Evolutionary conservation across 64 coral and sea anemone species (phyloP), one percentile per base, ranked within the genome.

Genomic region (Montipora efflorescens): DNA sequence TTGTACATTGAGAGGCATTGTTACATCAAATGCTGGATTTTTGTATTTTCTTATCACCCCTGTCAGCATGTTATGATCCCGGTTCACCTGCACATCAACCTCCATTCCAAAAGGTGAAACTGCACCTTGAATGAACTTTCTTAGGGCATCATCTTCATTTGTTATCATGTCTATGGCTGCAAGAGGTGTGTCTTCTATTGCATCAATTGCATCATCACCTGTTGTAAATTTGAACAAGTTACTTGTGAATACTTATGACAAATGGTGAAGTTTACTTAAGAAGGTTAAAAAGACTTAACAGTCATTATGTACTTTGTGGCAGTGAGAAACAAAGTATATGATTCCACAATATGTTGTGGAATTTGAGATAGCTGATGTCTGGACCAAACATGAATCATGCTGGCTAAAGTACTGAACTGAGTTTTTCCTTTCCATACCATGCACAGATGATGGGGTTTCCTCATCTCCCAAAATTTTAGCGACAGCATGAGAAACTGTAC

Each of bases 141-240:
- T 71, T 71, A 71, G 67, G 67, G 67, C 10, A 71, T 71, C 67
- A 71, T 71, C 16, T 71, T 71, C 67, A 71, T 71, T 71, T 19
- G 16, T 71, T 71, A 71, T 71, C 67, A 71, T 71, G 67, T 22
- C 67, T 71, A 71, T 71, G 67, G 67, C 67, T 71, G 67, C 67
- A 12, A 71, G 67, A 71, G 67, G 67, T 71, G 16, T 71, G 67
- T 71, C 67, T 71, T 71, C 67, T 12, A 71, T 71, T 71, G 7
- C 67, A 71, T 71, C 67, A 71, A 71, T 71, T 71, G 67, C 16
- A 71, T 71, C 67, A 71, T 71, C 67, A 71, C 67, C 67, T 71
- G 5, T 71, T 71, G 67, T 71, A 71, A 71, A 71, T 71, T 12
- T 71, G 67, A 71, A 71, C 67, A 71, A 71, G 67, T 71, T 71